Percentiles rank a stretch among this genome's conserved stretches.
Conservation (phyloP, 2,113 vertebrate species). For the Amblyopsis rosae region DNA sequence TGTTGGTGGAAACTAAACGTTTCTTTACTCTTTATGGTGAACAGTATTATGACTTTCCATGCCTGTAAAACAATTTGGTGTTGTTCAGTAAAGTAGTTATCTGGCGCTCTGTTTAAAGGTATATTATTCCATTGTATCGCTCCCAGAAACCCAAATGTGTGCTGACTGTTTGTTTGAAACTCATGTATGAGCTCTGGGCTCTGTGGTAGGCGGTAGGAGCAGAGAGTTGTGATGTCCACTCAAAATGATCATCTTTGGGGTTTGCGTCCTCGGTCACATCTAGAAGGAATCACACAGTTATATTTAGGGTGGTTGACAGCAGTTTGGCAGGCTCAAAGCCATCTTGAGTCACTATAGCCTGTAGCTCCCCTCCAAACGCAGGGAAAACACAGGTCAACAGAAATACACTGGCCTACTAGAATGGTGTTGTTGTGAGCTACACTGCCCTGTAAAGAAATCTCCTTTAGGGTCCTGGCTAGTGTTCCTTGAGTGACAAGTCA, state of each 20-base stretch:
- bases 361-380: constrained; percentile 42
- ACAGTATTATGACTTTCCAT: too few species aligned
- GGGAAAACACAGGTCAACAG: constrained; percentile 30
- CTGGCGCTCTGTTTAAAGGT: too few species aligned
- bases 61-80: background rate
- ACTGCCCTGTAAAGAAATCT: background rate
- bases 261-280: constrained; percentile 27
- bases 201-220: too few species aligned
- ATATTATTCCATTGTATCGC: too few species aligned
- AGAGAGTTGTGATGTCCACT: too few species aligned
- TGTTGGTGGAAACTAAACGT: too few species aligned
- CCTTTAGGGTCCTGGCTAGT: background rate
- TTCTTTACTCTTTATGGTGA: too few species aligned
- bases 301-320: constrained; percentile 55
- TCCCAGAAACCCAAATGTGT: too few species aligned
- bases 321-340: constrained; percentile 46
- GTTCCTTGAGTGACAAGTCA: background rate
- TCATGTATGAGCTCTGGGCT: too few species aligned
- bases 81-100: background rate
- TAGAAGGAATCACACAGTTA: constrained; percentile 41
- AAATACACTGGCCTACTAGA: constrained; percentile 13
- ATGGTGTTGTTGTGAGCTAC: background rate
- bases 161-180: too few species aligned
- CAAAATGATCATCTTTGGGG: background rate
- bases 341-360: constrained; percentile 42